Evolutionary conservation across 1,140 invertebrate genomes (phyloP).

Genomic region (Brachystomella parvula): DNA sequence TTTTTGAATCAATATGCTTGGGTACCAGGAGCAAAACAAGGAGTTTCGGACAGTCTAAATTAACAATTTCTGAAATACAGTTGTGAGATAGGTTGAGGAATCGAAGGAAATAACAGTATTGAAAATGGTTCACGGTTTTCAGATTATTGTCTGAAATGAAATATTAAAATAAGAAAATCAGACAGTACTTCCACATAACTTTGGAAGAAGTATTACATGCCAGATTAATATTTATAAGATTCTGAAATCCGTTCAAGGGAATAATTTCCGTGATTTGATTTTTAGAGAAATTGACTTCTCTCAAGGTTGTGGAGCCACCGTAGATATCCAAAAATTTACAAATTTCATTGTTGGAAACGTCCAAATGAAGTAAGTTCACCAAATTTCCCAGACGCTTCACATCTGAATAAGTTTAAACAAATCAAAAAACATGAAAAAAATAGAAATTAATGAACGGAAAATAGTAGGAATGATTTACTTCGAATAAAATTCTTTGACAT

Average conservation of each 20-base stretch:
- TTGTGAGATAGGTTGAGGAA: constrained; percentile 27
- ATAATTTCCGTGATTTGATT: constrained; percentile 4
- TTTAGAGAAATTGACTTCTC: not conserved
- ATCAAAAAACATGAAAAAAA: not conserved
- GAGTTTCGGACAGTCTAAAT: constrained; percentile 21
- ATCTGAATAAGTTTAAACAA: too few species aligned
- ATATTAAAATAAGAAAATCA: not conserved
- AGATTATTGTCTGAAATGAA: not conserved
- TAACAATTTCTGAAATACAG: constrained; percentile 6
- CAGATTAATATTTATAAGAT: not conserved
- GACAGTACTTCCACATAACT: not conserved
- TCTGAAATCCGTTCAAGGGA: not conserved
- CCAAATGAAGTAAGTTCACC: not conserved
- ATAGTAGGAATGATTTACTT: not conserved
- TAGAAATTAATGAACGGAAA: not conserved
- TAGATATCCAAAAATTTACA: not conserved
- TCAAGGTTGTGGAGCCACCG: not conserved
- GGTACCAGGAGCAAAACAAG: constrained; percentile 22
- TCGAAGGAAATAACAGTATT: constrained; percentile 9
- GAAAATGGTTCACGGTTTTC: not conserved
- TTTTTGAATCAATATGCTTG: not conserved
- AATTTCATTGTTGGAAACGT: not conserved
- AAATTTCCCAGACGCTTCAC: not conserved
- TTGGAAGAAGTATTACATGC: not conserved
- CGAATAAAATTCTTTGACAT: not conserved